A percentile compares a stretch with the other conserved stretches of the same genome.
Conservation (phyloP, 2,113 vertebrate genomes). For the Dipodomys merriami region DNA sequence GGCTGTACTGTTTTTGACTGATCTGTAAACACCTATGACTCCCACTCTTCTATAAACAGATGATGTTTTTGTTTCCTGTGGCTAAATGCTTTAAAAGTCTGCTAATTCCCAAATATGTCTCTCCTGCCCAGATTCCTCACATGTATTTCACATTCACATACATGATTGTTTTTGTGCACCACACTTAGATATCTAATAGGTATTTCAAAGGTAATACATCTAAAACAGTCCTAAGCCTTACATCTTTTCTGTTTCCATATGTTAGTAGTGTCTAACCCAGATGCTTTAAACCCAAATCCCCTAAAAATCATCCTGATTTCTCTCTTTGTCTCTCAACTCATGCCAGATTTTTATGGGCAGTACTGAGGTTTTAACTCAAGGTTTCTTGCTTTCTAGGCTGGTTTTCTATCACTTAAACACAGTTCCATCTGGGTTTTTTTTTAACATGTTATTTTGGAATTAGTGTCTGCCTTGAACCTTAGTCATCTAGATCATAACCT, state of each 20-base stretch:
- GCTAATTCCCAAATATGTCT: not conserved
- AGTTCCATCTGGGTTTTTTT: too few relatives aligned
- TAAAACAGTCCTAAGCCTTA: not conserved
- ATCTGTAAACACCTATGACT: not conserved
- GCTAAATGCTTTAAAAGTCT: not conserved
- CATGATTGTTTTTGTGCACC: not conserved
- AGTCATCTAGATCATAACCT: too few relatives aligned
- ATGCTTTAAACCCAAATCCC: not conserved
- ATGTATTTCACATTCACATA: not conserved
- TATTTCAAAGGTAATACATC: slow-evolving; percentile 23
- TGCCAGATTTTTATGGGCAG: not conserved
- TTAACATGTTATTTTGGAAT: too few relatives aligned
- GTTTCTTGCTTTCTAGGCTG: not conserved
- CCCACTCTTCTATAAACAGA: not conserved
- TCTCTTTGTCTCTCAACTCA: not conserved
- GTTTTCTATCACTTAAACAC: not conserved
- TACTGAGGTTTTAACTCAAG: not conserved
- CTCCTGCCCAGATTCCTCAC: not conserved
- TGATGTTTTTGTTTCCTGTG: not conserved
- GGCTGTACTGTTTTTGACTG: not conserved
- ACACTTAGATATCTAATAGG: not conserved
- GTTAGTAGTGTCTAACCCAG: not conserved
- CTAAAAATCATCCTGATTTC: not conserved
- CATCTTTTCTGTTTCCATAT: not conserved
- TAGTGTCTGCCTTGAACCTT: too few relatives aligned